Evolutionary conservation across 2,113 vertebrate species (phyloP).

Genomic region (Oriolus oriolus): DNA sequence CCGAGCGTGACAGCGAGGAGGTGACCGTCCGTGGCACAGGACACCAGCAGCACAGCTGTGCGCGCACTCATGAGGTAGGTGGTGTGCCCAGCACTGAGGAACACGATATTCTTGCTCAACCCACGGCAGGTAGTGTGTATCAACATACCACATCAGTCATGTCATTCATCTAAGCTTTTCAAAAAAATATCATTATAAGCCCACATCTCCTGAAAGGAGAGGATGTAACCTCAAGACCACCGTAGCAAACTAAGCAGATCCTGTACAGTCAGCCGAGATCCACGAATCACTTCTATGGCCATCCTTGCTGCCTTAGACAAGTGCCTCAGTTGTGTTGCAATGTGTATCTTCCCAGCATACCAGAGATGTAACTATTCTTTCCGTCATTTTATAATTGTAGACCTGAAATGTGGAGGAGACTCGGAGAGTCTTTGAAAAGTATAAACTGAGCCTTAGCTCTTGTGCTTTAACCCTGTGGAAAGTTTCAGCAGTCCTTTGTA

Average conservation of each 20-base stretch:
- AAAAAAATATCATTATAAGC: neutral
- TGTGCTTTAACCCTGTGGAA: neutral
- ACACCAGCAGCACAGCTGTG: neutral
- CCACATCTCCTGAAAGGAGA: neutral
- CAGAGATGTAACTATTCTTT: neutral
- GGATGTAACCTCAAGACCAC: neutral
- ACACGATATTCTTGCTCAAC: neutral
- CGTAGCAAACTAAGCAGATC: neutral
- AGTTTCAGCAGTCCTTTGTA: neutral
- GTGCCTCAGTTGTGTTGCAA: neutral
- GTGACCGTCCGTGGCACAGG: fast-evolving
- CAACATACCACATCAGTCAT: fast-evolving
- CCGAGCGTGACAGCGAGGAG: neutral
- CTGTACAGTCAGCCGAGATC: neutral
- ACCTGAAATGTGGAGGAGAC: neutral
- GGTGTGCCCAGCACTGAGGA: neutral
- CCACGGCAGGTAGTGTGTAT: fast-evolving
- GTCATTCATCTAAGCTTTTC: neutral
- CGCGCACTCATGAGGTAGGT: fast-evolving
- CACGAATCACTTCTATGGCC: neutral
- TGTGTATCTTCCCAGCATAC: neutral
- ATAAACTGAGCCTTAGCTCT: neutral
- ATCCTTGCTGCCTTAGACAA: neutral
- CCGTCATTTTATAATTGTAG: neutral
- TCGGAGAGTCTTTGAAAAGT: neutral